Percentiles rank a stretch among this genome's conserved stretches.
These are phyloP conservation scores for Cyanocitta stelleri DNA, from an alignment of 2,113 vertebrate genomes.

Conservation along the genomic window DNA sequence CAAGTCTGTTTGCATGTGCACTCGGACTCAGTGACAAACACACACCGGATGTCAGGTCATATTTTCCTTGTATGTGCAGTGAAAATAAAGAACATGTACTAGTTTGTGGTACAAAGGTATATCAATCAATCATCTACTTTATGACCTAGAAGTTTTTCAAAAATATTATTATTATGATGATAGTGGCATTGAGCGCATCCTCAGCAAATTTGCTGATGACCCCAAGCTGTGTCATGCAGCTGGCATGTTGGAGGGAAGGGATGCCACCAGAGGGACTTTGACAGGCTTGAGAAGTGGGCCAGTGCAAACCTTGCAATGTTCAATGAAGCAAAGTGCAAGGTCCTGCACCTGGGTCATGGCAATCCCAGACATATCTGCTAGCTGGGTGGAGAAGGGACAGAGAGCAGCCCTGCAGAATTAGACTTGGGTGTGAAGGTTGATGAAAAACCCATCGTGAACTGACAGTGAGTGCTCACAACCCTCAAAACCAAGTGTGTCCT, in stretches of 20 bases:
- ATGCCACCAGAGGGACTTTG: neutral
- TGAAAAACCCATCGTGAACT: rapidly evolving
- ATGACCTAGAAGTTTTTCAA: neutral
- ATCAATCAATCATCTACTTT: neutral
- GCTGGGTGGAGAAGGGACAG: neutral
- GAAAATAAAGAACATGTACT: neutral
- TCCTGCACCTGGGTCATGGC: neutral
- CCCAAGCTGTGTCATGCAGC: neutral
- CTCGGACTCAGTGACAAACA: neutral
- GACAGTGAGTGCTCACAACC: neutral
- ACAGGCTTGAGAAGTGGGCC: neutral
- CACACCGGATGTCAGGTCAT: neutral
- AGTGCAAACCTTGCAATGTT: neutral
- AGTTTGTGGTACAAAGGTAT: neutral
- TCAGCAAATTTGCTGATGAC: neutral
- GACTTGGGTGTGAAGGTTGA: neutral
- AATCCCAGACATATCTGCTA: neutral
- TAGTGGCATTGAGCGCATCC: neutral
- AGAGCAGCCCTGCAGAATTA: neutral
- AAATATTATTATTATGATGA: neutral
- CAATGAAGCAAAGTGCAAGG: neutral
- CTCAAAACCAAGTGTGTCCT: neutral
- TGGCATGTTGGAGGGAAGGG: neutral
- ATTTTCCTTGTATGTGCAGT: neutral
- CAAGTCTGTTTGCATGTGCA: neutral